These are phyloP conservation scores for Petaurus breviceps DNA, from an alignment of 2,113 vertebrate species.

Conservation along the genomic window DNA sequence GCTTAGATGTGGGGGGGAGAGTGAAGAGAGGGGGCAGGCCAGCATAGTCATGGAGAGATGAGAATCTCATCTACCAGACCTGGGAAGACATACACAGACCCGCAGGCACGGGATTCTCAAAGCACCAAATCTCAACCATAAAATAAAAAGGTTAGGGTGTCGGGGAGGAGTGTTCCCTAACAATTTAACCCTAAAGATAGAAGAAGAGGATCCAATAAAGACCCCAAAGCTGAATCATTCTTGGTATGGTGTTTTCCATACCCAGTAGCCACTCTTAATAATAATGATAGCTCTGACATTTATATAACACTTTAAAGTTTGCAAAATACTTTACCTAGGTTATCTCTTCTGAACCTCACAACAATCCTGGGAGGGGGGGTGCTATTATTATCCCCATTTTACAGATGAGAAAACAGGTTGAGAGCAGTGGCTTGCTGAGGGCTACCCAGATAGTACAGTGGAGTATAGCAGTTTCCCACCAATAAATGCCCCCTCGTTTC, in stretches of 20 bases:
- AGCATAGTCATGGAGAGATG: not conserved
- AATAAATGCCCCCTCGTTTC: not conserved
- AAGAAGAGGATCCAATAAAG: slow-evolving; percentile 6
- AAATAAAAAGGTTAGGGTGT: not conserved
- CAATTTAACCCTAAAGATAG: not conserved
- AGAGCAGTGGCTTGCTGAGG: not conserved
- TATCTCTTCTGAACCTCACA: not conserved
- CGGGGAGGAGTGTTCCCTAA: not conserved
- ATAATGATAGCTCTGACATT: not conserved
- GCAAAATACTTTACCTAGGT: not conserved
- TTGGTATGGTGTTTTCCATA: slow-evolving; percentile 24
- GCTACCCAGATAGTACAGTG: not conserved
- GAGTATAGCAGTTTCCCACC: not conserved
- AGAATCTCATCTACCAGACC: not conserved
- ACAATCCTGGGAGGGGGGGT: not conserved
- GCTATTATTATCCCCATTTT: not conserved
- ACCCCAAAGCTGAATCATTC: not conserved
- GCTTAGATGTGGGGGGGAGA: slow-evolving; percentile 28
- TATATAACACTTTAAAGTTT: not conserved
- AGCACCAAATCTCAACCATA: not conserved
- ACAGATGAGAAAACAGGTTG: not conserved
- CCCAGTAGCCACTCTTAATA: not conserved
- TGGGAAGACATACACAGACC: not conserved
- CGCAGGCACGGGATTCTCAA: not conserved
- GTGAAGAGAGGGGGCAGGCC: not conserved